phyloP scores from a whole-genome alignment of 2,113 vertebrate genomes.

The Toxotes jaculatrix region DNA sequence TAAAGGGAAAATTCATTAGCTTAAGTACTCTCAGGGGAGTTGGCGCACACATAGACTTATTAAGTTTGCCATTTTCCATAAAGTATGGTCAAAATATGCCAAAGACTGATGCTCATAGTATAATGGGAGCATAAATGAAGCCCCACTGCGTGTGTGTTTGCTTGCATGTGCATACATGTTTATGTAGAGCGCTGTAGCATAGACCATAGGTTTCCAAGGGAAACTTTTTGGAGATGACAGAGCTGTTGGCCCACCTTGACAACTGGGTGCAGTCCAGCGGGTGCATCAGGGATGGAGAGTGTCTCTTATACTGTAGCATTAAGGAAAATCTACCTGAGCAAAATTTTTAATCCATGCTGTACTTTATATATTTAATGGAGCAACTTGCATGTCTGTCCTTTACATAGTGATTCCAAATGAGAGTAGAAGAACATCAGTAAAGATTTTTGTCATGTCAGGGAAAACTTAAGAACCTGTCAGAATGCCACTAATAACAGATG shows the following conservation, averaged over 20 bases:
- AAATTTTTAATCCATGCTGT: slow-evolving; percentile 5
- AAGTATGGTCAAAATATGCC: slow-evolving; percentile 54
- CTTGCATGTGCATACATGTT: slow-evolving; percentile 9
- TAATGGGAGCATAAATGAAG: slow-evolving; percentile 29
- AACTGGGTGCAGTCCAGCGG: slow-evolving; percentile 70
- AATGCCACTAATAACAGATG: neutral
- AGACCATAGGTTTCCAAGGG: slow-evolving; percentile 35
- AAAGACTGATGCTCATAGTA: slow-evolving; percentile 34
- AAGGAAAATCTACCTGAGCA: slow-evolving; percentile 6
- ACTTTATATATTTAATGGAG: slow-evolving; percentile 2
- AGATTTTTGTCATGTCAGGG: neutral
- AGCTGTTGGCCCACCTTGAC: slow-evolving; percentile 73
- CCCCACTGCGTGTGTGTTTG: slow-evolving; percentile 13
- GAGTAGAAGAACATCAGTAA: neutral
- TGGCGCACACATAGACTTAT: slow-evolving; percentile 40
- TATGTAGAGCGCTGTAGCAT: neutral
- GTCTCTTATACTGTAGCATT: slow-evolving; percentile 27
- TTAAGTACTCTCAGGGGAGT: slow-evolving; percentile 68
- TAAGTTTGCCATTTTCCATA: slow-evolving; percentile 49
- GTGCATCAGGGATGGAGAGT: slow-evolving; percentile 63
- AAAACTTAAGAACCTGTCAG: slow-evolving; percentile 21
- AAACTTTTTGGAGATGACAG: slow-evolving; percentile 62
- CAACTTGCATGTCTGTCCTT: neutral
- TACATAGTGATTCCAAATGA: neutral
- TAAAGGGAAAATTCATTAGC: slow-evolving; percentile 75